Evolutionary conservation across 2,113 vertebrate genomes (phyloP), one percentile per base, ranked within the genome.

Genomic region (Sorex araneus): DNA sequence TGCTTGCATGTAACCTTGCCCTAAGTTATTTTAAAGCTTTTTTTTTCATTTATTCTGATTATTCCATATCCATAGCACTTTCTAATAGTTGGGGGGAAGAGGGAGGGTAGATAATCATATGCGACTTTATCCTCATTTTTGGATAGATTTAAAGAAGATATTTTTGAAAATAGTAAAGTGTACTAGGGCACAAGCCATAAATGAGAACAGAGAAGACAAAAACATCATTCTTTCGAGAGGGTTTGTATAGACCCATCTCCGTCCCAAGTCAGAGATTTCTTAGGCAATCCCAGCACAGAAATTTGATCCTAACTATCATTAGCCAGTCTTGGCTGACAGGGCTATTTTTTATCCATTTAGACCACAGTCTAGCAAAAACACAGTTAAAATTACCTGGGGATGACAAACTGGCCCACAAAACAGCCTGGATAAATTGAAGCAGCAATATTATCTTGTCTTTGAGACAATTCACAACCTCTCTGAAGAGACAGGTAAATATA

Each of bases 71-170:
- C 21, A 75, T n/a, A 1, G 21, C 2, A 57, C 75, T 87, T 91
- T 80, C 19, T 71, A 82, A 32, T 1, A 83, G 8, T 6, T 84
- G 27, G 47, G 47, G 47, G 47, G 10, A 2, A 47, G 6, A 2
- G 47, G 13, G 47, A 13, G 80, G 75, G 13, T 1, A 36, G 30
- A 13, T 13, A 87, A 57, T 83, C 63, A 0, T 75, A 73, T 11
- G 70, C 36, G 71, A 16, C 84, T 82, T 93, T 57, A 3, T 60
- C 82, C 1, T 34, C 40, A n/a, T 21, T 66, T 91, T 90, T 90
- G 2, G 83, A 28, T 10, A 74, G 34, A 47, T 34, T 57, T 11
- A 63, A 64, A 30, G 11, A 91, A 93, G 54, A 4, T 23, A 79
- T 27, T 13, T 83, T 16, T 78, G 30, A 23, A 66, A 2, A 21